Evolutionary conservation across 1,140 invertebrate genomes (phyloP).

Genomic region (Bombus soroeensis): DNA sequence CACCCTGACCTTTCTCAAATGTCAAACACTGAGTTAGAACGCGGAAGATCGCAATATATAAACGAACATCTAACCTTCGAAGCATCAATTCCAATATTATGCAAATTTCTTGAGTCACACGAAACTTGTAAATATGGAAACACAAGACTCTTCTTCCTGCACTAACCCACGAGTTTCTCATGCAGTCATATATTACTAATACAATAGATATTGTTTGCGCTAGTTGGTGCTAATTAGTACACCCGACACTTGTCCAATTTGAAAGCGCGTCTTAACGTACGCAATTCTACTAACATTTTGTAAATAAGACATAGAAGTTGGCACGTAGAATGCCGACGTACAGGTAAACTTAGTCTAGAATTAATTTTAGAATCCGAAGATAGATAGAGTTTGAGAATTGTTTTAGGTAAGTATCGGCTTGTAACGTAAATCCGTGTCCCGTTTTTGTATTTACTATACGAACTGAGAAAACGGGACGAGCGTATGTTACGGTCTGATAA

Average conservation of each 20-base stretch:
- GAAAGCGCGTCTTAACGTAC: too few relatives aligned
- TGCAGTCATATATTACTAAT: constrained; percentile 3
- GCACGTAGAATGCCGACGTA: not conserved
- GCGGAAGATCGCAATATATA: constrained; percentile 6
- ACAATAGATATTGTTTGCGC: not conserved
- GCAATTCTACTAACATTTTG: not conserved
- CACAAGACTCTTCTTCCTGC: not conserved
- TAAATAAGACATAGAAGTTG: not conserved
- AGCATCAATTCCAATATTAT: not conserved
- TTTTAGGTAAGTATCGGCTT: not conserved
- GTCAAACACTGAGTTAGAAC: not conserved
- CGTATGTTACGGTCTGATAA: not conserved
- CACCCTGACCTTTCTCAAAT: constrained; percentile 4
- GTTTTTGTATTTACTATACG: not conserved
- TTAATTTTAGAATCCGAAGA: not conserved
- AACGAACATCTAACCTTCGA: not conserved
- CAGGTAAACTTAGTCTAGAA: not conserved
- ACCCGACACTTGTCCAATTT: not conserved
- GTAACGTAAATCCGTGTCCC: not conserved
- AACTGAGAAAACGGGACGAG: too few relatives aligned
- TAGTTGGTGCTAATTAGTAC: not conserved
- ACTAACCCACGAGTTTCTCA: not conserved
- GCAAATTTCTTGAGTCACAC: not conserved
- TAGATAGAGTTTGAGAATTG: not conserved
- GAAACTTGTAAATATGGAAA: constrained; percentile 1